phyloP scores from a whole-genome alignment of 2,113 vertebrate species.

The Aythya baeri region DNA sequence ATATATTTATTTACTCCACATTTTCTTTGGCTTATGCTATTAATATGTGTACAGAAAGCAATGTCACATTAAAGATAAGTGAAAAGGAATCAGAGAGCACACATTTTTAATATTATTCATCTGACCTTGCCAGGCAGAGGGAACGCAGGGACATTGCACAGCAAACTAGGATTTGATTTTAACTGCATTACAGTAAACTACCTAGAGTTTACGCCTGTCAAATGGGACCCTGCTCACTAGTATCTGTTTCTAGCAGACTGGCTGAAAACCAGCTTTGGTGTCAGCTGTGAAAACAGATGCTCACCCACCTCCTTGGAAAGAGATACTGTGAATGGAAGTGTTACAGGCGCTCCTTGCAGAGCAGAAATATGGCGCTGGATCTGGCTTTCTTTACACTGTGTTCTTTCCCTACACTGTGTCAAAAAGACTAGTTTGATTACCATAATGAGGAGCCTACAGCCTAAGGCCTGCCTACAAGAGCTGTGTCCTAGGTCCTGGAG shows the following conservation, averaged over 20 bases:
- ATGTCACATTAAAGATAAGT: not conserved
- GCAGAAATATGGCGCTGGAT: not conserved
- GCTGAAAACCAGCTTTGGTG: not conserved
- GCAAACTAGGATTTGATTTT: conserved; percentile 22
- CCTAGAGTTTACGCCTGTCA: not conserved
- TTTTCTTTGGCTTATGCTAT: not conserved
- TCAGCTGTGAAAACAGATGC: conserved; percentile 22
- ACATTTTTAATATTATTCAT: not conserved
- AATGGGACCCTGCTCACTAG: not conserved
- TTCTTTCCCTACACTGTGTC: too few relatives aligned
- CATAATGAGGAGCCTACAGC: too few relatives aligned
- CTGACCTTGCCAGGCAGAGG: conserved; percentile 16
- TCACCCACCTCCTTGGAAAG: conserved; percentile 11
- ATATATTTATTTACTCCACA: conserved; percentile 1
- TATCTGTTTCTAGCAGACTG: not conserved
- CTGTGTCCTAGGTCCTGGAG: not conserved
- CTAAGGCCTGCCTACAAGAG: too few relatives aligned
- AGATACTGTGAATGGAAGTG: not conserved
- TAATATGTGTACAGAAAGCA: not conserved
- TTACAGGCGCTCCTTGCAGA: not conserved
- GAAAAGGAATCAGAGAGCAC: not conserved
- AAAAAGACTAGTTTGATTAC: too few relatives aligned
- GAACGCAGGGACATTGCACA: not conserved
- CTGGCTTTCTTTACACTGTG: not conserved
- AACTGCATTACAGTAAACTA: not conserved